phyloP scores from a whole-genome alignment of 2,797 vertebrate species.

The Microchirus variegatus region DNA sequence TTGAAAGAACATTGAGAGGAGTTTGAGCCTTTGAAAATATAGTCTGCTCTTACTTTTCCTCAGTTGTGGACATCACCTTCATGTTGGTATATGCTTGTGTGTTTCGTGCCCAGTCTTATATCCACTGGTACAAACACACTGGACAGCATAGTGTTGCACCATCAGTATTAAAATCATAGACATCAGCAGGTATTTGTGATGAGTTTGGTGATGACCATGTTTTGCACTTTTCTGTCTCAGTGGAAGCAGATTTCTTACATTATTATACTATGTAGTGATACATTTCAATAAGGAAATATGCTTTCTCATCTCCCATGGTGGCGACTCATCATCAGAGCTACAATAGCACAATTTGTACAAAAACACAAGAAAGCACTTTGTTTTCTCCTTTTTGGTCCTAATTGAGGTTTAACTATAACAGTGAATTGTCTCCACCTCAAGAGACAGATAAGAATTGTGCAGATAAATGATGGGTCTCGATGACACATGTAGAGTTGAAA shows the following conservation, averaged over 20 bases:
- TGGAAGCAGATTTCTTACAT: too few relatives aligned
- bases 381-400: too few relatives aligned
- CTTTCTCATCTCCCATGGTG: constrained; percentile 26
- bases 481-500: constrained; percentile 34
- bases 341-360: too few relatives aligned
- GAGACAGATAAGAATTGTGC: constrained; percentile 23
- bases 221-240: constrained; percentile 53
- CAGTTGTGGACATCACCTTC: too few relatives aligned
- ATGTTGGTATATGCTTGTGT: too few relatives aligned
- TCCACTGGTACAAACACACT: background rate
- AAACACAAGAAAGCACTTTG: too few relatives aligned
- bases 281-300: constrained; percentile 52
- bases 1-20: too few relatives aligned
- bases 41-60: too few relatives aligned
- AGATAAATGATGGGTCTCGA: constrained; percentile 15
- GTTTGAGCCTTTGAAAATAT: too few relatives aligned
- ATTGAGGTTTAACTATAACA: too few relatives aligned
- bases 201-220: constrained; percentile 45
- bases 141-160: constrained; percentile 37
- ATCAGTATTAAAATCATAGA: constrained; percentile 46
- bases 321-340: constrained; percentile 34
- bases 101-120: too few relatives aligned
- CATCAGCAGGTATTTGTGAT: constrained; percentile 40
- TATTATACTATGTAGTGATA: constrained; percentile 25
- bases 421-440: constrained; percentile 2